Base-by-base conservation (phyloP, 2,888 invertebrate species). In the Trichogramma dendrolimi region DNA sequence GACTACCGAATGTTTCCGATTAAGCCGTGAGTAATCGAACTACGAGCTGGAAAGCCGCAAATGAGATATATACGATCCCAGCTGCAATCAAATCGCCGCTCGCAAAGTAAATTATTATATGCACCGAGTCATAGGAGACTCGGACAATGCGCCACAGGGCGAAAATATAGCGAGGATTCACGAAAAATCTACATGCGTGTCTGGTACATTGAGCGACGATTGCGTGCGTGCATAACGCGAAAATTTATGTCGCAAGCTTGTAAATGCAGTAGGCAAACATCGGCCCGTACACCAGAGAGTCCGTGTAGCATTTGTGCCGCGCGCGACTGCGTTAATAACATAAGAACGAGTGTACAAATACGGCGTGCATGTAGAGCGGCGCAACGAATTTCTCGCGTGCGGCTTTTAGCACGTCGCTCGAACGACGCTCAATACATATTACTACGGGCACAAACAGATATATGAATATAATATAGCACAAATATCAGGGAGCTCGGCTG, bases 321-420 rank as follows among this genome's bases (percentile, higher is more conserved):
- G 38, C n/a, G 11, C 54, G 8, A 10, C 14, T 27, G 14, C 50
- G 50, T 38, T 39, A 44, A 58, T 46, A 58, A 63, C 27, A 27
- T 27, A 27, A 27, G 27, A 27, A 27, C 27, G 27, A 27, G 27
- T 27, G 27, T 27, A 27, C 27, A 27, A 27, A 27, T 27, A 27
- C 27, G 27, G 27, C 27, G 2, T 27, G 27, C 27, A 27, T 27
- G 27, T 27, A 27, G 27, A 27, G 27, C 27, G 10, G 58, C 63
- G 64, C 55, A 62, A 62, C 66, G 67, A 67, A 68, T 67, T 55
- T 58, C 56, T 56, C 54, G 59, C 11, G n/a, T 7, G 51, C 5
- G 14, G 52, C 67, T 66, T 62, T 67, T 67, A 65, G 67, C 57
- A 60, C 60, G 44, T 49, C 63, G 63, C 60, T 66, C 61, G 60